Base-by-base conservation (phyloP, 1,140 invertebrate species). In the Magallana ariakensis region DNA sequence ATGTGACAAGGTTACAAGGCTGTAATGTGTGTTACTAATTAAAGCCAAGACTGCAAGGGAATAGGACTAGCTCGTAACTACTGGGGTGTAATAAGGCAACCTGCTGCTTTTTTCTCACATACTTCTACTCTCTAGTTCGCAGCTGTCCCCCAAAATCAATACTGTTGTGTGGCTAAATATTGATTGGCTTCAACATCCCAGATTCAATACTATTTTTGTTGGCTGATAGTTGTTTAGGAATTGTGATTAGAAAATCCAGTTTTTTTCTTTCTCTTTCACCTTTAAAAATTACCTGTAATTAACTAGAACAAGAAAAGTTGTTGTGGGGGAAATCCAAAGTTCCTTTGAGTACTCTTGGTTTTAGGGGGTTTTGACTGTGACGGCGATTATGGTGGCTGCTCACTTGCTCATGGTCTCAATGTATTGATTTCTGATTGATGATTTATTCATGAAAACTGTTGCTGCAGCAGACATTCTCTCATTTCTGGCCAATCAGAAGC, bases 401-500 rank as follows among this genome's bases (percentile, higher is more conserved):
- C 22, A n/a, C 11, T 62, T 16, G 58, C 19, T 62, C 33, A 75
- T 75, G 66, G 19, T 75, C 22, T 46, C 66, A 75, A 13, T 19
- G 22, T 84, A 84, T 84, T 84, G 83, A 84, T 84, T 54, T 75
- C 33, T 75, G 66, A 75, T 75, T 75, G 66, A 75, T 75, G 66
- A 75, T 75, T 75, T 75, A 75, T 75, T 75, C 66, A 75, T 75
- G 66, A 75, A 75, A 66, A 66, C 83, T 84, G 83, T 66, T 84
- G 83, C 83, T 11, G 83, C 86, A 87, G 80, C 82, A 66, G 81
- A 81, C 80, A 87, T 87, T 80, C 80, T 83, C 86, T 87, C 86
- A 87, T 87, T 81, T 66, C 9, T 19, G 56, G 56, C 86, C 86
- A 87, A 87, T 87, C 80, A 83, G 86, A 83, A 10, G 22, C 9